A percentile compares a stretch with the other conserved stretches of the same genome.
Evolutionary conservation across 1,140 invertebrate genomes (phyloP).

Genomic region (Bemisia tabaci): DNA sequence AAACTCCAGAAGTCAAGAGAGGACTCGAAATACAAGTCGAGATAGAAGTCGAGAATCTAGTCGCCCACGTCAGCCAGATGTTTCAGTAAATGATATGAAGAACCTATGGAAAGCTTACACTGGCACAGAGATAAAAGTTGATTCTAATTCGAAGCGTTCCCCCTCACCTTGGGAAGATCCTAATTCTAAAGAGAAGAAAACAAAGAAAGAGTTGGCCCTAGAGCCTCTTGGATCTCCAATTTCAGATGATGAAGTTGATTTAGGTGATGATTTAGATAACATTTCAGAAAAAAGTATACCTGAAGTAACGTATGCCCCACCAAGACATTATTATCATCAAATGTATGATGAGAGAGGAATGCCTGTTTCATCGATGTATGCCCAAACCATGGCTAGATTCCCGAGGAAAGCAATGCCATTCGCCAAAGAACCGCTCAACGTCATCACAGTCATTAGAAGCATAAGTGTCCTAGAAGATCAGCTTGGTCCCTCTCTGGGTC

Average conservation of each 20-base stretch:
- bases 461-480: constrained; percentile 65
- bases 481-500: constrained; percentile 55
- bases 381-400: constrained; percentile 4
- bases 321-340: neutral
- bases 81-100: constrained; percentile 24
- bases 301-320: neutral
- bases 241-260: neutral
- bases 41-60: no score
- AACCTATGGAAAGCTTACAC: constrained; percentile 26
- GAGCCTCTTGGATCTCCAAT: constrained; percentile 1
- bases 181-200: neutral
- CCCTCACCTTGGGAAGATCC: constrained; percentile 23
- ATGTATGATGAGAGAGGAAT: neutral
- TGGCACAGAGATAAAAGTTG: constrained; percentile 21
- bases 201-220: neutral
- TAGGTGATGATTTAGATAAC: neutral
- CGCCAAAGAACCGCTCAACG: constrained; percentile 17
- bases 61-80: constrained; percentile 16
- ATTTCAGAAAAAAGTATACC: neutral
- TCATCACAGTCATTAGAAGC: constrained; percentile 54
- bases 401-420: neutral
- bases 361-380: neutral
- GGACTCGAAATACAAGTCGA: neutral
- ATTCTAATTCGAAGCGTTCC: constrained; percentile 13
- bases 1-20: neutral